Percentiles rank a stretch among this genome's conserved stretches.
Conservation (phyloP, 2,888 invertebrate species). For the Smittia aterrima region DNA sequence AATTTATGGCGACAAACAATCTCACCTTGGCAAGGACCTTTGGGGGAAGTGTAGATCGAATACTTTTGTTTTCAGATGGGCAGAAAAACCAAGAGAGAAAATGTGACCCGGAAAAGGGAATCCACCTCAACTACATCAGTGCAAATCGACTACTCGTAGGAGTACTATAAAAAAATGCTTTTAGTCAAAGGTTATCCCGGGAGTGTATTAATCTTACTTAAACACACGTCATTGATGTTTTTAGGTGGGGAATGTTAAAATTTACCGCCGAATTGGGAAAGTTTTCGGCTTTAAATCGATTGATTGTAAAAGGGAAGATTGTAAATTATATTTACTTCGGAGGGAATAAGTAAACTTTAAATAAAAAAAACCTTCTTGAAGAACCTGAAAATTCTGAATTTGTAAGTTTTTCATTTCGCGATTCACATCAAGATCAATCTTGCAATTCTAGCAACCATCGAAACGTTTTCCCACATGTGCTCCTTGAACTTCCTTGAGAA, state of each 20-base stretch:
- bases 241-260: neutral
- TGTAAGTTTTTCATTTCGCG: too few relatives aligned
- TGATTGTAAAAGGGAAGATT: neutral
- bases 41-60: neutral
- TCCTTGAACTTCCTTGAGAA: neutral
- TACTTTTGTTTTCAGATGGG: neutral
- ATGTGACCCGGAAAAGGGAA: neutral
- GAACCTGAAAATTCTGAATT: too few relatives aligned
- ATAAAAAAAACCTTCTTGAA: too few relatives aligned
- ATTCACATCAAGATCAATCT: neutral
- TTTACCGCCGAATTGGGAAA: neutral
- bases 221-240: slow-evolving; percentile 33
- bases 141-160: neutral
- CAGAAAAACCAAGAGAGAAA: neutral
- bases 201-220: slow-evolving; percentile 39
- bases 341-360: too few relatives aligned
- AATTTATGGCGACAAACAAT: slow-evolving; percentile 41
- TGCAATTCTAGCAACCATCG: neutral
- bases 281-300: neutral
- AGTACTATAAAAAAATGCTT: slow-evolving; percentile 32
- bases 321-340: too few relatives aligned
- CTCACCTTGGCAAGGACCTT: neutral
- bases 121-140: neutral
- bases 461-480: too few relatives aligned
- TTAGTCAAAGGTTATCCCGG: slow-evolving; percentile 25